phyloP scores from a whole-genome alignment of 2,888 invertebrate genomes.

The Digitonthophagus gazella region DNA sequence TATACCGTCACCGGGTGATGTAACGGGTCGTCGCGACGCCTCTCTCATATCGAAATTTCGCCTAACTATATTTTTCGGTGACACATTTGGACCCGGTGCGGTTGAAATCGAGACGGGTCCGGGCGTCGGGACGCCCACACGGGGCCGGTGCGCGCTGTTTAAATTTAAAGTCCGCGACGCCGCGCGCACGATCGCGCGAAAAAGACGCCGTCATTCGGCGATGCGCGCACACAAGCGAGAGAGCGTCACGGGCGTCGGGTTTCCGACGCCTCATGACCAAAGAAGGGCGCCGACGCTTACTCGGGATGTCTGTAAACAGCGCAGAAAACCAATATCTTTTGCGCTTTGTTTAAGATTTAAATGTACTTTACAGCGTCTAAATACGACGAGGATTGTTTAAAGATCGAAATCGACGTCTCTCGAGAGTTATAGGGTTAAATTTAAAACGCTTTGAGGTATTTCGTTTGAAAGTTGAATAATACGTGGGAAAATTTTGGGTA shows the following conservation, averaged over 20 bases:
- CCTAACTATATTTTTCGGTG: not conserved
- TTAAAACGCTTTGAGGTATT: too few species aligned
- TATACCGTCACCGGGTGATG: not conserved
- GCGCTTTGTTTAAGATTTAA: constrained; percentile 2
- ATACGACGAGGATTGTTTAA: not conserved
- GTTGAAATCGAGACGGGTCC: constrained; percentile 3
- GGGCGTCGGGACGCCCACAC: constrained; percentile 6
- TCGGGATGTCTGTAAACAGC: constrained; percentile 5
- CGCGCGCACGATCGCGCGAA: constrained; percentile 37
- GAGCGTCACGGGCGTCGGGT: constrained; percentile 54
- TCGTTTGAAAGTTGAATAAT: too few species aligned
- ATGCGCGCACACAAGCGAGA: constrained; percentile 42
- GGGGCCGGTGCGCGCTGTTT: constrained; percentile 3
- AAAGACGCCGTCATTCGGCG: constrained; percentile 37
- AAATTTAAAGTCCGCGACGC: constrained; percentile 8
- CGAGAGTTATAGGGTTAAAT: too few species aligned
- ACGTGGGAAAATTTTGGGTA: too few species aligned
- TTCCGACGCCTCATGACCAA: constrained; percentile 69
- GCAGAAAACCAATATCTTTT: constrained; percentile 13
- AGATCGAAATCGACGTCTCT: too few species aligned
- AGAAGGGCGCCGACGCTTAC: constrained; percentile 62
- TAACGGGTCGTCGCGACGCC: not conserved
- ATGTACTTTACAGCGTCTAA: not conserved
- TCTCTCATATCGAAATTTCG: not conserved
- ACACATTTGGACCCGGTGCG: not conserved